A percentile compares a stretch with the other conserved stretches of the same genome.
These are phyloP conservation scores for Drosophila crucigera DNA, from an alignment of 2,888 invertebrate species.

Conservation along the genomic window DNA sequence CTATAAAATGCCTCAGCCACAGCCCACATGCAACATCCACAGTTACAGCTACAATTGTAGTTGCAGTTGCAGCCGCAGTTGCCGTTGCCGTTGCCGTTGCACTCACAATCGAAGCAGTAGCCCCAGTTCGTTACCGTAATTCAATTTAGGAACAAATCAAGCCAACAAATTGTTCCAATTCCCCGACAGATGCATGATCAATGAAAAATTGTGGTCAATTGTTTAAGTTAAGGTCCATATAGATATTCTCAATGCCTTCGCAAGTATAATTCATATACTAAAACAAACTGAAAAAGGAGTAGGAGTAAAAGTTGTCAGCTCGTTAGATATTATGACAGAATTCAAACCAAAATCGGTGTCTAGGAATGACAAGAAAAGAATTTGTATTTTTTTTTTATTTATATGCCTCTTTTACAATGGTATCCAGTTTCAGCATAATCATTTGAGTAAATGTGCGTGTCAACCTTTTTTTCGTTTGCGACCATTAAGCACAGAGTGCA, in stretches of 20 bases:
- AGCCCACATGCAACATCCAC: constrained; percentile 7
- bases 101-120: constrained; percentile 12
- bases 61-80: neutral
- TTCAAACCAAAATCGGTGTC: neutral
- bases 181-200: constrained; percentile 32
- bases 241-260: neutral
- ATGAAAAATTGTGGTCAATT: constrained; percentile 42
- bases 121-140: constrained; percentile 64
- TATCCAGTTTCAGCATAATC: too few species aligned
- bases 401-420: too few species aligned
- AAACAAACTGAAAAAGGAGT: neutral
- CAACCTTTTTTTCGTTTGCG: neutral
- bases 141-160: constrained; percentile 68
- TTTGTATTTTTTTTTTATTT: neutral
- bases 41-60: constrained; percentile 5
- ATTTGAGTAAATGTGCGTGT: neutral
- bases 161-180: constrained; percentile 60
- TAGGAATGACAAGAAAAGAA: neutral
- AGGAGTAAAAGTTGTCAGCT: neutral
- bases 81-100: constrained; percentile 6
- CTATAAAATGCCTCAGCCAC: constrained; percentile 18
- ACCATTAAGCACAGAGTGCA: neutral
- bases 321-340: neutral
- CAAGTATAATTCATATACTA: neutral
- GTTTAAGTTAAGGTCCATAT: constrained; percentile 3